Evolutionary conservation across 1,140 invertebrate genomes (phyloP).

Genomic region (Drosophila varians): DNA sequence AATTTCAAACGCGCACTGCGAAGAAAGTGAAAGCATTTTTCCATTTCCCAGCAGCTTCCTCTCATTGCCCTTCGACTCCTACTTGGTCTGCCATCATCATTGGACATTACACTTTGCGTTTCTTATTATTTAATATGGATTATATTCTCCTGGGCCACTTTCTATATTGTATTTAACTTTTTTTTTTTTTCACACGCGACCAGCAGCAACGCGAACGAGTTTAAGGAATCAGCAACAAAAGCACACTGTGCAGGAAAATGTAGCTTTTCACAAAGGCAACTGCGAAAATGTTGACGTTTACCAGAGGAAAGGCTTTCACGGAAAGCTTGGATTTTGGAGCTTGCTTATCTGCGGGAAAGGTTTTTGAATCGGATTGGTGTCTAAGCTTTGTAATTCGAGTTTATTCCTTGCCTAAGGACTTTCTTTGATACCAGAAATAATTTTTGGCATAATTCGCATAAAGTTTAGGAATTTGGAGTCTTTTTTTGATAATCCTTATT

Average conservation of each 20-base stretch:
- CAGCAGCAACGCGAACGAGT: slow-evolving; percentile 72
- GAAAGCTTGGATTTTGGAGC: slow-evolving; percentile 21
- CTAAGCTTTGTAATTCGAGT: background rate
- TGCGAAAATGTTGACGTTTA: slow-evolving; percentile 55
- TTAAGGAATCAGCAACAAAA: slow-evolving; percentile 76
- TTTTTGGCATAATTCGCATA: no score
- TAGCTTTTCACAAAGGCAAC: slow-evolving; percentile 66
- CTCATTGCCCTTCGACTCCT: background rate
- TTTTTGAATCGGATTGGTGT: slow-evolving; percentile 37
- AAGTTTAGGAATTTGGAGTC: no score
- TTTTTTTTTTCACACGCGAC: slow-evolving; percentile 60
- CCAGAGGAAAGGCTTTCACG: slow-evolving; percentile 10
- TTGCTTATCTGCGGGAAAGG: slow-evolving; percentile 39
- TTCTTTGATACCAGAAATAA: no score
- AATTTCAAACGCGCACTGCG: slow-evolving; percentile 52
- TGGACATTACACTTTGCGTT: slow-evolving; percentile 17
- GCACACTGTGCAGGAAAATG: slow-evolving; percentile 72
- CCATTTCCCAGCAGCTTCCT: background rate
- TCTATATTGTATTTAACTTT: slow-evolving; percentile 47
- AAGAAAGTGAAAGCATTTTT: slow-evolving; percentile 61
- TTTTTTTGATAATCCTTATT: no score
- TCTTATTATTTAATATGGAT: slow-evolving; percentile 22
- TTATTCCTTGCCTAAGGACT: background rate
- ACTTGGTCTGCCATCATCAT: background rate
- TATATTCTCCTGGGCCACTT: slow-evolving; percentile 31